Evolutionary conservation across 2,113 vertebrate genomes (phyloP).

Genomic region (Azemiops feae): DNA sequence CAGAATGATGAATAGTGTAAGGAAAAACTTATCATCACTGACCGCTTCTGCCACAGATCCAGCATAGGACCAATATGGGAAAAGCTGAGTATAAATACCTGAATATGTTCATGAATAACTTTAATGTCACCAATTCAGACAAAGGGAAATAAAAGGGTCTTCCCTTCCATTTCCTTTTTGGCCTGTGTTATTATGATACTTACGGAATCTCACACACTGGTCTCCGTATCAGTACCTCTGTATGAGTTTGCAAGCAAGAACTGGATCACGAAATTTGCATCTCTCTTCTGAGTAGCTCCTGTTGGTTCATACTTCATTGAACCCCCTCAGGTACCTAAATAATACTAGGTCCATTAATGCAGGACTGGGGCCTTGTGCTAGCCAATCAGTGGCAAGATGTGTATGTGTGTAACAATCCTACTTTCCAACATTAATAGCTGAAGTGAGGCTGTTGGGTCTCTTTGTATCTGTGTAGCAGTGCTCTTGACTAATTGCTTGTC

Average conservation of each 20-base stretch:
- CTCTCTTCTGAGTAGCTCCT: background rate
- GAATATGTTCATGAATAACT: background rate
- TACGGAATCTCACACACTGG: background rate
- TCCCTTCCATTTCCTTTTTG: background rate
- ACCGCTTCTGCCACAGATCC: background rate
- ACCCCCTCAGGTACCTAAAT: conserved; percentile 11
- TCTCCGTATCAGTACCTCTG: background rate
- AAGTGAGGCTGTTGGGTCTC: background rate
- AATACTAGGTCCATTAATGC: background rate
- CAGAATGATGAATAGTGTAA: background rate
- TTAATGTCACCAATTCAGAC: background rate
- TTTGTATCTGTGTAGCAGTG: background rate
- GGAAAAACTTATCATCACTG: background rate
- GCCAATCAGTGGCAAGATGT: conserved; percentile 20
- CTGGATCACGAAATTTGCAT: background rate
- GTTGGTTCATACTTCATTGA: background rate
- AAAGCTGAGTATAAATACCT: background rate
- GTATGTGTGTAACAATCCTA: conserved; percentile 8
- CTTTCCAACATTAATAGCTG: background rate
- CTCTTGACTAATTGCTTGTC: background rate
- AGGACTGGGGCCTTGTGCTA: background rate
- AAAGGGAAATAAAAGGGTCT: background rate
- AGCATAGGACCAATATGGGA: background rate
- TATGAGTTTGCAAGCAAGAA: background rate
- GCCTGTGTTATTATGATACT: background rate